Base-by-base conservation (phyloP, 2,888 invertebrate species). In the Hydroisotoma schaefferi region DNA sequence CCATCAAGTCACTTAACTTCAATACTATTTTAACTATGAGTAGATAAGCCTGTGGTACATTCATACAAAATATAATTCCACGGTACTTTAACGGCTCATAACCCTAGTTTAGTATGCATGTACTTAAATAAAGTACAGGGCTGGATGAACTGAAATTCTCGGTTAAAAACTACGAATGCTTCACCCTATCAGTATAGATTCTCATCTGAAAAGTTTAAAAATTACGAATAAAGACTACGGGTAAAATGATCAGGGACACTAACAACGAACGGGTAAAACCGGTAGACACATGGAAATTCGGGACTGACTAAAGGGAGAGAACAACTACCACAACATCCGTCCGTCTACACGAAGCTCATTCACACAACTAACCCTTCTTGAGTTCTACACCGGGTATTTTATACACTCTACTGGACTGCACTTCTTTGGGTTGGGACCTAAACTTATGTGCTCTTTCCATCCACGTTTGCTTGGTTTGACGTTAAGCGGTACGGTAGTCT, bases 331-430 rank as follows among this genome's bases (percentile, higher is more conserved):
- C 62, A 59, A 66, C 58, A 33, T 27, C 61, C 66, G 61, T 66
- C 66, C 66, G 56, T 63, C 60, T 48, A 53, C 47, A 47, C 56
- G 51, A 58, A 66, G 57, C 63, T 58, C 66, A 66, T 54, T 28
- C 66, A 66, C 58, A 66, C 66, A 58, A 66, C 66, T 66, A 58
- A 63, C 40, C n/a, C 38, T 27, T 40, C n/a, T 20, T n/a, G n/a
- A n/a, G n/a, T n/a, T n/a, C n/a, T n/a, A n/a, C n/a, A n/a, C n/a
- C n/a, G n/a, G n/a, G n/a, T n/a, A n/a, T n/a, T n/a, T n/a, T n/a
- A n/a, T n/a, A n/a, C n/a, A n/a, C n/a, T n/a, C n/a, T n/a, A n/a
- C n/a, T n/a, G n/a, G n/a, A n/a, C n/a, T n/a, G n/a, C 33, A 33
- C 33, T 10, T 10, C 33, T 33, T 33, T n/a, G n/a, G n/a, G n/a